Conservation (phyloP, 2,888 invertebrate genomes). For the Sinohyriopsis cumingii region DNA sequence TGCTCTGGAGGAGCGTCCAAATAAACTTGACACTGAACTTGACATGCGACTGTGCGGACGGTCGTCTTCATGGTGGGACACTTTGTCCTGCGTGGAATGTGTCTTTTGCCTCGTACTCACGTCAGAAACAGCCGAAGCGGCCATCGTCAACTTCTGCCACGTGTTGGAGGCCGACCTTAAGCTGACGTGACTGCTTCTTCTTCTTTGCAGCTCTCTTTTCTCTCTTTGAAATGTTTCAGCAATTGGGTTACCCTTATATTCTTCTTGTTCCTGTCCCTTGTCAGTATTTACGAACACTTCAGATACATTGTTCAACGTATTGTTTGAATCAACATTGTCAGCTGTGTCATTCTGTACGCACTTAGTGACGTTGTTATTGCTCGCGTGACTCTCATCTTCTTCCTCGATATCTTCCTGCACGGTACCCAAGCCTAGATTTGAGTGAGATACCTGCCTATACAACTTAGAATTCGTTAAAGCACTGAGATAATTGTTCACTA, state of each 20-base stretch:
- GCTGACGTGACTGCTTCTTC: too few species aligned
- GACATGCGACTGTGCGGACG: conserved; percentile 1
- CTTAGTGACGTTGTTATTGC: conserved; percentile 1
- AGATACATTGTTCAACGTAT: too few species aligned
- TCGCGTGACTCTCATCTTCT: conserved; percentile 17
- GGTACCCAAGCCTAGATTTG: conserved; percentile 27
- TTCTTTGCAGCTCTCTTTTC: too few species aligned
- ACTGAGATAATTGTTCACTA: conserved; percentile 31
- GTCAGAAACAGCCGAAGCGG: too few species aligned
- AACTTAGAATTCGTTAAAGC: conserved; percentile 5
- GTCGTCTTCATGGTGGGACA: not conserved
- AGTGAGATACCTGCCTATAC: conserved; percentile 9
- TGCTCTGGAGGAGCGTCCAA: conserved; percentile 10
- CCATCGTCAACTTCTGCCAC: too few species aligned
- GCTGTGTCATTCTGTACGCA: not conserved
- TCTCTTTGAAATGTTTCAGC: too few species aligned
- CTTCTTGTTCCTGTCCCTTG: not conserved
- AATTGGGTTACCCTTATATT: not conserved
- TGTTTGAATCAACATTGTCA: not conserved
- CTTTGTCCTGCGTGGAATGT: not conserved
- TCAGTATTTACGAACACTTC: not conserved
- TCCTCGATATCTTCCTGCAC: conserved; percentile 31
- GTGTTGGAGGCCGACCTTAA: too few species aligned
- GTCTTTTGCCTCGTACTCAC: not conserved
- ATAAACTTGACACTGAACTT: conserved; percentile 1